phyloP scores from a whole-genome alignment of 2,797 vertebrate species.

The Octomys mimax region DNA sequence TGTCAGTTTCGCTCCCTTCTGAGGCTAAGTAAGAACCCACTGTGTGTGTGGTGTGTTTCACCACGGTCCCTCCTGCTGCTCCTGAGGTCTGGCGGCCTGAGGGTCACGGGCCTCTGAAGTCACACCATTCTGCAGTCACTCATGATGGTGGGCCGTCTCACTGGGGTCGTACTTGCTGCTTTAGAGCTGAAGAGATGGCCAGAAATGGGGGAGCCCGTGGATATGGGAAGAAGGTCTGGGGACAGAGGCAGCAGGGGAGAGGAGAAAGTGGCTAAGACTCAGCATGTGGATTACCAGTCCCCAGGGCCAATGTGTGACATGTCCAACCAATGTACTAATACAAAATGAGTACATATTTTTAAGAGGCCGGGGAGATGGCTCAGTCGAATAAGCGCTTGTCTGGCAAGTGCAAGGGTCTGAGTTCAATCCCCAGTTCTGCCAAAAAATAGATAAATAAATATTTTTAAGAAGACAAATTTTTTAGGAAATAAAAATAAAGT shows the following conservation, averaged over 20 bases:
- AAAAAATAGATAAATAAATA: not conserved
- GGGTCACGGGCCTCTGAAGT: not conserved
- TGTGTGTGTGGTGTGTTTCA: not conserved
- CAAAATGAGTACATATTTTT: not conserved
- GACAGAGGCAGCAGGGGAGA: not conserved
- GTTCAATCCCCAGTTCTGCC: no score
- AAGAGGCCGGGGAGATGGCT: not conserved
- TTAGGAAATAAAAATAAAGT: not conserved
- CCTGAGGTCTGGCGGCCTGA: not conserved
- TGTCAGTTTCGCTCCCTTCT: not conserved
- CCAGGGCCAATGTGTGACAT: not conserved
- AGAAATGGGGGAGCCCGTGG: not conserved
- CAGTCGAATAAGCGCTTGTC: no score
- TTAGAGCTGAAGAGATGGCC: not conserved
- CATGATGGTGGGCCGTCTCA: not conserved
- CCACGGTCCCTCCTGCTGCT: not conserved
- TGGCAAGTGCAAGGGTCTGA: no score
- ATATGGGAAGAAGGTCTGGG: not conserved
- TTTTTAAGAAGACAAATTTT: not conserved
- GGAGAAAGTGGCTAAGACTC: not conserved
- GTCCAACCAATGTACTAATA: not conserved
- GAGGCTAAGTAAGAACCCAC: not conserved
- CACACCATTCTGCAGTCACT: not conserved
- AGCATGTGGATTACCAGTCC: not conserved
- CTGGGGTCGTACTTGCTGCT: not conserved